phyloP scores from a whole-genome alignment of 2,797 vertebrate genomes.

The Gymnothorax javanicus region DNA sequence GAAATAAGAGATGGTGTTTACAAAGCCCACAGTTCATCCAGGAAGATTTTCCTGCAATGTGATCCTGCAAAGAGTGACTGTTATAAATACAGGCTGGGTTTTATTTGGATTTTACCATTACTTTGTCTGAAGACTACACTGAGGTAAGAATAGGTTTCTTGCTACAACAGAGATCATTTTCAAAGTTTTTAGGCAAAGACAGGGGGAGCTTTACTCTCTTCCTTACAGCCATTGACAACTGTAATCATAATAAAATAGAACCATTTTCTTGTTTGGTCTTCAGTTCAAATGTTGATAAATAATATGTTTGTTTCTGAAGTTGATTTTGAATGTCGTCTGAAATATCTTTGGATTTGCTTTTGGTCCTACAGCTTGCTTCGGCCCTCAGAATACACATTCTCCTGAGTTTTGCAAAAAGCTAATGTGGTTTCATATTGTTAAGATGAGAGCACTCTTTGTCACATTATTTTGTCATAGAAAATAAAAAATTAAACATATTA shows the following conservation, averaged over 20 bases:
- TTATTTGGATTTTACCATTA: slow-evolving; percentile 32
- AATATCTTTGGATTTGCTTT: neutral
- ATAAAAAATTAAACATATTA: neutral
- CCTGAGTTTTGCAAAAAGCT: neutral
- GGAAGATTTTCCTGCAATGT: slow-evolving; percentile 35
- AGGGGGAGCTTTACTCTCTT: neutral
- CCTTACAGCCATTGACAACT: neutral
- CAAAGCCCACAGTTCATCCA: slow-evolving; percentile 64
- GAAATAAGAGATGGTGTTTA: slow-evolving; percentile 61
- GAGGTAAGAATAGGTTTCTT: slow-evolving; percentile 48
- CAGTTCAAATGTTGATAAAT: neutral
- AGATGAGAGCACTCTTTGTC: neutral
- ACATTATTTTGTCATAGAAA: neutral
- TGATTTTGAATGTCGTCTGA: neutral
- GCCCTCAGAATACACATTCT: neutral
- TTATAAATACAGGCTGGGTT: slow-evolving; percentile 45
- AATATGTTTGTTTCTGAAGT: neutral
- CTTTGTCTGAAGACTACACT: slow-evolving; percentile 35
- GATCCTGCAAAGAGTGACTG: slow-evolving; percentile 39
- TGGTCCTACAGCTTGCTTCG: neutral
- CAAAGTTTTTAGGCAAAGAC: neutral
- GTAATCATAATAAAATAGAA: neutral
- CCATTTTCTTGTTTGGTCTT: neutral
- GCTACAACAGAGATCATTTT: neutral
- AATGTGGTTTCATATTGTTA: neutral